phyloP scores from a whole-genome alignment of 2,113 vertebrate species.

The Podarcis cretensis region DNA sequence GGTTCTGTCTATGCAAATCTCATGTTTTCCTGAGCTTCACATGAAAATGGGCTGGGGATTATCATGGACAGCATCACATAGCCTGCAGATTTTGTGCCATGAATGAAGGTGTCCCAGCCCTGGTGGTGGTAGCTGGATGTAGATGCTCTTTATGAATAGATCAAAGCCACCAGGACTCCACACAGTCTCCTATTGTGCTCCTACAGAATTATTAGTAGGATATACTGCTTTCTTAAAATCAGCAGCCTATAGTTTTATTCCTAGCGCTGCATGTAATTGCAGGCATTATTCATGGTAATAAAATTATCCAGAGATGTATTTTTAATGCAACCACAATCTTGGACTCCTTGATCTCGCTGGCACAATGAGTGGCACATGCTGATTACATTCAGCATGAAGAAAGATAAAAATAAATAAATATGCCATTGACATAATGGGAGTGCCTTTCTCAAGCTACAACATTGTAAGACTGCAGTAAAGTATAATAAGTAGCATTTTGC shows the following conservation, averaged over 20 bases:
- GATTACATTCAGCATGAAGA: background rate
- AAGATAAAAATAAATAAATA: background rate
- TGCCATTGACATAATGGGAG: background rate
- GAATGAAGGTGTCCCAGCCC: background rate
- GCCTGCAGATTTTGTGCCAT: no score
- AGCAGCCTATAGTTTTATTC: background rate
- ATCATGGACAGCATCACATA: background rate
- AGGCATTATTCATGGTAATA: background rate
- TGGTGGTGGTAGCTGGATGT: background rate
- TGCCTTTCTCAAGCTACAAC: background rate
- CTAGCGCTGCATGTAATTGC: background rate
- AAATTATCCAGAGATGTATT: background rate
- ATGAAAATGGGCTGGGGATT: background rate
- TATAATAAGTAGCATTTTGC: background rate
- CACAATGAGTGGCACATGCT: rapidly evolving
- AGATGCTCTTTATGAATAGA: background rate
- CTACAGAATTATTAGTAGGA: slow-evolving; percentile 1
- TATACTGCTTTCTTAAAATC: background rate
- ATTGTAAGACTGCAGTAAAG: background rate
- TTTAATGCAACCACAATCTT: background rate
- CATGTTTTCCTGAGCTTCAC: background rate
- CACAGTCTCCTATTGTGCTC: background rate
- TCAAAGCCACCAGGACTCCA: slow-evolving; percentile 24
- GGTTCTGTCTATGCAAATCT: background rate
- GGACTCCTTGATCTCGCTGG: rapidly evolving